Evolutionary conservation across 1,140 invertebrate species (phyloP), one percentile per base, ranked within the genome.

Genomic region (Panonychus citri): DNA sequence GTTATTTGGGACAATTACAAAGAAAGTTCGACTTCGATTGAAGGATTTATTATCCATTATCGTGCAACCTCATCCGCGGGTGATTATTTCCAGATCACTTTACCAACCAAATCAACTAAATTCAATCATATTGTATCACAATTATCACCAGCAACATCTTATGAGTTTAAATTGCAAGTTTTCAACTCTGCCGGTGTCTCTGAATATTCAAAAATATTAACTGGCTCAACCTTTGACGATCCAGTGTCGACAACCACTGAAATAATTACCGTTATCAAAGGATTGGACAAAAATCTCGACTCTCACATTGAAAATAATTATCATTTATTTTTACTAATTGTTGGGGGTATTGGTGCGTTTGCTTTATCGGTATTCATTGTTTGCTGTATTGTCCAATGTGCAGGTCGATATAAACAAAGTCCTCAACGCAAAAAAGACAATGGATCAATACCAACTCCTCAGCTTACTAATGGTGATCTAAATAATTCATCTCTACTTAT

Each of bases 21-120:
- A 26, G 15, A 51, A 51, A 46, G 13, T 24, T 2, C n/a, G 1
- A 46, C 5, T 8, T 24, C 43, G 10, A 46, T 43, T 25, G 81
- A 88, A 63, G 85, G 85, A 0, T 94, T 88, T 67, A 86, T 87
- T 66, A 81, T 91, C 26, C 84, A 85, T 70, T 90, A 89, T 68
- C 76, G 86, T 12, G 77, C 80, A 0, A 79, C 81, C 0, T 80
- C 80, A 0, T 80, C 75, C 28, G 84, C 83, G 1, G 82, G 79
- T 0, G 80, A 85, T 46, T 93, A 88, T 64, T 74, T 81, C 1
- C 86, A 86, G 66, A 79, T 80, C 0, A 81, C 82, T 0, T 77
- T 84, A 0, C 43, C n/a, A 40, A 78, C 83, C 50, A 79, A 80
- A 2, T 74, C 77, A 37, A 70, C 75, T 30, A 74, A 79, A 0